Percentiles rank a stretch among this genome's conserved stretches.
Conservation (phyloP, 35 echinoderm and acorn worm species). For the Patiria miniata region DNA sequence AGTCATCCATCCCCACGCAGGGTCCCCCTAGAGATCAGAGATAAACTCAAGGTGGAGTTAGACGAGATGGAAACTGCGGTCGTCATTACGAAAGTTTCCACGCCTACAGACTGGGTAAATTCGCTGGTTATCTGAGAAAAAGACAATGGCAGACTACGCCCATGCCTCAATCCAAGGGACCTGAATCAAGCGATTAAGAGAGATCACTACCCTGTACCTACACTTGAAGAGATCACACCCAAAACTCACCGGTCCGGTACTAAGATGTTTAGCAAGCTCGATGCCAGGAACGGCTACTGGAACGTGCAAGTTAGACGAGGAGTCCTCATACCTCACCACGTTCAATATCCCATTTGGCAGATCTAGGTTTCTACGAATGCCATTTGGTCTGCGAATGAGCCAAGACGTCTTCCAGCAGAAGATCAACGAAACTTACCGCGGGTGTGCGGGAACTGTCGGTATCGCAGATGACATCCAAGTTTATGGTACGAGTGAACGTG, state of each 20-base stretch:
- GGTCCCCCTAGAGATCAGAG: no score
- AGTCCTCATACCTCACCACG: no score
- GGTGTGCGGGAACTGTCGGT: conserved; percentile 26
- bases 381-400: no score
- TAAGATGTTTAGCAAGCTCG: no score
- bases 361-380: conserved; percentile 56
- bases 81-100: conserved; percentile 39
- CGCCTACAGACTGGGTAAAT: conserved; percentile 64
- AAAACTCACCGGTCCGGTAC: conserved; percentile 57
- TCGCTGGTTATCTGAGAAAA: conserved; percentile 62
- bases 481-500: conserved; percentile 26
- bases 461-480: conserved; percentile 59
- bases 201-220: conserved; percentile 57
- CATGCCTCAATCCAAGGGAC: conserved; percentile 72
- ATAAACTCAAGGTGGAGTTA: no score
- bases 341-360: conserved; percentile 79
- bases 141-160: conserved; percentile 57
- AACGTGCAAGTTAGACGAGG: conserved; percentile 64
- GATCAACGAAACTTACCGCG: conserved; percentile 20
- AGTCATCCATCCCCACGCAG: conserved; percentile 39
- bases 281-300: conserved; percentile 68
- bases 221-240: conserved; percentile 13
- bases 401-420: no score
- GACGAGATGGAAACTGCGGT: no score
- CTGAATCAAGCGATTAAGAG: conserved; percentile 76